These are phyloP conservation scores for Pyrrhopygopsis socrates DNA, from an alignment of 2,888 invertebrate genomes.

Conservation along the genomic window DNA sequence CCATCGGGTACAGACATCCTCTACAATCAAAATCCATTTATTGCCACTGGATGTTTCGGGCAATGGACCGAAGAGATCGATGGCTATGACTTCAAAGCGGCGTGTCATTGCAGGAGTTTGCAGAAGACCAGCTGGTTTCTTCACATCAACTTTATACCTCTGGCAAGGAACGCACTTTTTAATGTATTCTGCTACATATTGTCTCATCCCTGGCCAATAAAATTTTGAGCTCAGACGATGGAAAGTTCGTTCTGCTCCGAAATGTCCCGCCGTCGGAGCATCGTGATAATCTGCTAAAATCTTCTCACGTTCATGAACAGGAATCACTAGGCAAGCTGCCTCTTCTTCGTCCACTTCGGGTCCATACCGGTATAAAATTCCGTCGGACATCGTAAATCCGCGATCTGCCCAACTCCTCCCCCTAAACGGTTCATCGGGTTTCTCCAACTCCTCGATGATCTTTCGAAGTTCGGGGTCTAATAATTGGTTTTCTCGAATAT, in stretches of 20 bases:
- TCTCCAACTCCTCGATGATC: constrained; percentile 22
- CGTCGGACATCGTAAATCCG: neutral
- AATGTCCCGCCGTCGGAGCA: constrained; percentile 82
- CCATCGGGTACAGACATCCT: constrained; percentile 83
- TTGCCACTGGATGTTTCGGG: constrained; percentile 56
- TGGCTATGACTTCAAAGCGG: constrained; percentile 58
- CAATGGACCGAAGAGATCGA: constrained; percentile 83
- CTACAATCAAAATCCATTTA: constrained; percentile 83
- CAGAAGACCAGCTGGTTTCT: constrained; percentile 67
- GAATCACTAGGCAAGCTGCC: neutral
- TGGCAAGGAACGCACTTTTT: constrained; percentile 56
- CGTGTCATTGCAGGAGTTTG: constrained; percentile 56
- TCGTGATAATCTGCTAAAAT: constrained; percentile 69
- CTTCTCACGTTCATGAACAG: neutral
- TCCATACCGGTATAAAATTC: neutral
- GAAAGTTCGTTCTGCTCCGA: constrained; percentile 83
- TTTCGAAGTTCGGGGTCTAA: constrained; percentile 16
- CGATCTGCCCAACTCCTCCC: neutral
- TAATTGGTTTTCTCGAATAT: constrained; percentile 15
- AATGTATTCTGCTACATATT: neutral
- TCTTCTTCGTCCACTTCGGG: neutral
- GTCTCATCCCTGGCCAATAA: constrained; percentile 29
- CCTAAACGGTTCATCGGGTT: constrained; percentile 11
- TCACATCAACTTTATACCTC: constrained; percentile 61
- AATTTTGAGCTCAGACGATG: constrained; percentile 87